Percentiles rank a stretch among this genome's conserved stretches.
Evolutionary conservation across 2,888 invertebrate species (phyloP).

Genomic region (Pimpla rufipes): DNA sequence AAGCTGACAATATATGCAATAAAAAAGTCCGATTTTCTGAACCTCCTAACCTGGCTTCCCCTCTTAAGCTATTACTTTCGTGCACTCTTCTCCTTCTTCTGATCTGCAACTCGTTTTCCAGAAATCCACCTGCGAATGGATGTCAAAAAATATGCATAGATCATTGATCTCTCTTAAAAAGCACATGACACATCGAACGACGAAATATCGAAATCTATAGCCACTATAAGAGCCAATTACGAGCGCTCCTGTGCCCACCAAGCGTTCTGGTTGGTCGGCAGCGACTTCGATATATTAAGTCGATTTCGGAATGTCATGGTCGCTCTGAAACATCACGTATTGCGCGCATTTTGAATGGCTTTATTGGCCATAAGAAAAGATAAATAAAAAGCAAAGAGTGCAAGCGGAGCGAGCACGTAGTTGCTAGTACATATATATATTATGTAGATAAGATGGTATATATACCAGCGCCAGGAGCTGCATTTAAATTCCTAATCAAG

Average conservation of each 20-base stretch:
- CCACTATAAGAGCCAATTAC: no score
- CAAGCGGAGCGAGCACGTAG: no score
- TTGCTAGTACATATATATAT: not conserved
- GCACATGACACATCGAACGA: no score
- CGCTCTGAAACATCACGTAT: no score
- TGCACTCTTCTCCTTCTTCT: conserved; percentile 34
- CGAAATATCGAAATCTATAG: no score
- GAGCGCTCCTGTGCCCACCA: no score
- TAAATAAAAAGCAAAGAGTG: no score
- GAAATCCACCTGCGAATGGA: conserved; percentile 42
- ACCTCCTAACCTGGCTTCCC: not conserved
- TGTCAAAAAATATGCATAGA: conserved; percentile 11
- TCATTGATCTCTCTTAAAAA: not conserved
- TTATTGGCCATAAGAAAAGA: no score
- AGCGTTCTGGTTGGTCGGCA: no score
- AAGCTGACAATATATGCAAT: conserved; percentile 13
- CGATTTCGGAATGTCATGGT: no score
- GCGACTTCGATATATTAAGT: no score
- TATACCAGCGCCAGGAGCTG: conserved; percentile 40
- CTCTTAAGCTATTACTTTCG: conserved; percentile 26
- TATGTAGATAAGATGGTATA: conserved; percentile 15
- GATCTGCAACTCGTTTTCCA: conserved; percentile 37
- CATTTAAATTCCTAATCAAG: conserved; percentile 32
- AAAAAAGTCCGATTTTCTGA: not conserved
- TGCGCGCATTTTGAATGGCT: no score